Evolutionary conservation across 2,113 vertebrate genomes (phyloP).

Genomic region (Geococcyx californianus): DNA sequence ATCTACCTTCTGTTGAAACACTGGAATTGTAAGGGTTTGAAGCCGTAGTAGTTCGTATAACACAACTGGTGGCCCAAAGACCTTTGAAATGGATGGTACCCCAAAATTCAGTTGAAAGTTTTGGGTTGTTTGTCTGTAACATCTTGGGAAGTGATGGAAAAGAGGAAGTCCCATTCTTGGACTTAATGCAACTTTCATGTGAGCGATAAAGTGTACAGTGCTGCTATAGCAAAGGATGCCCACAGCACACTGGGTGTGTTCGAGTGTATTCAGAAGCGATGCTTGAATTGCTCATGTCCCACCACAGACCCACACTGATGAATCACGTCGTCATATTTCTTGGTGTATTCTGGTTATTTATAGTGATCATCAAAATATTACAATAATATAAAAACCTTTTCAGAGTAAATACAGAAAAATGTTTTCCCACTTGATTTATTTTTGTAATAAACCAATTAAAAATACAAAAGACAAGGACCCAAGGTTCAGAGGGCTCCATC

Average conservation of each 20-base stretch:
- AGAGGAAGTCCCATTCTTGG: not conserved
- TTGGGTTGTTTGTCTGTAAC: not conserved
- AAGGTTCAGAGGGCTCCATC: slow-evolving; percentile 72
- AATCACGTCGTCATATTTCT: rapidly evolving
- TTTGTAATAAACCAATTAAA: slow-evolving; percentile 86
- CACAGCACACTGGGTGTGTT: rapidly evolving
- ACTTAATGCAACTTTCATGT: not conserved
- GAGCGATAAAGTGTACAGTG: not conserved
- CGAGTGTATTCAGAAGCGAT: not conserved
- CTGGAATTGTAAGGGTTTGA: not conserved
- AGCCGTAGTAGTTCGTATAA: not conserved
- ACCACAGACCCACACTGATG: not conserved
- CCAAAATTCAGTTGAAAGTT: rapidly evolving
- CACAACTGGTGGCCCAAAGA: not conserved
- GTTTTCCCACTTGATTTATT: slow-evolving; percentile 79
- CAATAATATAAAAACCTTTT: not conserved
- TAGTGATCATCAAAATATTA: not conserved
- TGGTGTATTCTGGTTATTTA: not conserved
- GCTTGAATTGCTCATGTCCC: not conserved
- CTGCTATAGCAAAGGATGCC: not conserved
- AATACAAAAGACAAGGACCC: slow-evolving; percentile 77
- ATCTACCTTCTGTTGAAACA: not conserved
- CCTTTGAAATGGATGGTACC: not conserved
- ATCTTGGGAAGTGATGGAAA: not conserved
- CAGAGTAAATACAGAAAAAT: slow-evolving; percentile 41